Evolutionary conservation across 1,140 invertebrate species (phyloP), one percentile per base, ranked within the genome.

Genomic region (Lucilia cuprina): DNA sequence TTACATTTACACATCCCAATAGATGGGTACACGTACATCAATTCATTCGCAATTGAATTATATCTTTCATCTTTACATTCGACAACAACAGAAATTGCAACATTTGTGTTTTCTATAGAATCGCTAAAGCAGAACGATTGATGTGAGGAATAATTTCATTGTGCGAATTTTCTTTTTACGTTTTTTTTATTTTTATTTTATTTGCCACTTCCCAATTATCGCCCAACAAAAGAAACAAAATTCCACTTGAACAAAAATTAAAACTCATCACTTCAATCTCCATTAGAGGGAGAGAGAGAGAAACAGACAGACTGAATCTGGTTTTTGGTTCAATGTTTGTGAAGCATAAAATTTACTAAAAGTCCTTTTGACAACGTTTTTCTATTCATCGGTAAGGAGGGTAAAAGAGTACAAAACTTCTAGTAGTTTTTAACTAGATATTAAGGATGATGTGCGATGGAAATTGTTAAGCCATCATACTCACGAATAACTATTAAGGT

Each of bases 71-170:
- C 60, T 19, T 8, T 19, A 30, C 25, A 65, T 19, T 17, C 14
- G 5, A n/a, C n/a, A 17, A 70, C n/a, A 10, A 86, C 88, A 89
- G 85, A 88, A 89, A 89, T 89, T 89, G 88, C 87, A 89, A 89
- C 88, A 89, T 89, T 89, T 89, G 88, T 77, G 85, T 85, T 86
- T 88, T 84, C 86, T 74, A 82, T 34, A 19, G 75, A 78, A 19
- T 17, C 75, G 75, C 19, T 78, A 47, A 78, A 78, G 34, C 34
- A 78, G 41, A 78, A 41, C 41, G 75, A 41, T n/a, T 41, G 75
- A 19, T n/a, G 13, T 7, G 41, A 8, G 5, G 41, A 41, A 41
- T 30, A 30, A 30, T 30, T 47, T 34, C 41, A 5, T n/a, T 35
- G 74, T 35, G 34, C 74, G 13, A 55, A 55, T 55, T 55, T 55